Conservation (phyloP, 2,797 vertebrate species). For the Acanthopagrus latus region DNA sequence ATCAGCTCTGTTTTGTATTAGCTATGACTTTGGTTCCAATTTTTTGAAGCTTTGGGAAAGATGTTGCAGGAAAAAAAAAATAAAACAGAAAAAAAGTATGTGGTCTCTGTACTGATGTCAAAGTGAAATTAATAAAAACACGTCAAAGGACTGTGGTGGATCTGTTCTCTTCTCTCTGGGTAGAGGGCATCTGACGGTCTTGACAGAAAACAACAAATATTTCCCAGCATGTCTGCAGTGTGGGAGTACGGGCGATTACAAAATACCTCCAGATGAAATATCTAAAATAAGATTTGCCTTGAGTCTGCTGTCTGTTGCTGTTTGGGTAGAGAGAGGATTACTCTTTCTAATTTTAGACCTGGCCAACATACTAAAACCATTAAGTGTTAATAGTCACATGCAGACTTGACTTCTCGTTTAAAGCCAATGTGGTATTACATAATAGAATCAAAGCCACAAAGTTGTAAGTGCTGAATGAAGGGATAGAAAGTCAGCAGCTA, state of each 20-base stretch:
- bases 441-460: neutral
- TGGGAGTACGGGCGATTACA: conserved; percentile 3
- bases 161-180: conserved; percentile 9
- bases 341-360: conserved; percentile 51
- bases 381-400: conserved; percentile 23
- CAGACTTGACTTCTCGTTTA: conserved; percentile 5
- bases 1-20: conserved; percentile 81
- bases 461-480: conserved; percentile 22
- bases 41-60: conserved; percentile 75
- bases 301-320: conserved; percentile 33
- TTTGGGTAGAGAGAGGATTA: conserved; percentile 56
- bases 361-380: conserved; percentile 26
- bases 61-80: conserved; percentile 63
- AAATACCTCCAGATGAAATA: conserved; percentile 34
- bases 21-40: conserved; percentile 75
- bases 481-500: neutral
- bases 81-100: conserved; percentile 59
- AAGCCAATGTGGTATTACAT: conserved; percentile 14
- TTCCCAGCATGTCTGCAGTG: conserved; percentile 18
- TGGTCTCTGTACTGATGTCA: conserved; percentile 87
- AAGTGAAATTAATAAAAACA: conserved; percentile 88
- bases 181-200: neutral
- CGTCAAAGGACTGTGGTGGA: conserved; percentile 65
- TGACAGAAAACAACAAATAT: neutral
- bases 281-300: conserved; percentile 44